Percentiles rank a stretch among this genome's conserved stretches.
Conservation (phyloP, 1,140 invertebrate species). For the Olivierus martensii region DNA sequence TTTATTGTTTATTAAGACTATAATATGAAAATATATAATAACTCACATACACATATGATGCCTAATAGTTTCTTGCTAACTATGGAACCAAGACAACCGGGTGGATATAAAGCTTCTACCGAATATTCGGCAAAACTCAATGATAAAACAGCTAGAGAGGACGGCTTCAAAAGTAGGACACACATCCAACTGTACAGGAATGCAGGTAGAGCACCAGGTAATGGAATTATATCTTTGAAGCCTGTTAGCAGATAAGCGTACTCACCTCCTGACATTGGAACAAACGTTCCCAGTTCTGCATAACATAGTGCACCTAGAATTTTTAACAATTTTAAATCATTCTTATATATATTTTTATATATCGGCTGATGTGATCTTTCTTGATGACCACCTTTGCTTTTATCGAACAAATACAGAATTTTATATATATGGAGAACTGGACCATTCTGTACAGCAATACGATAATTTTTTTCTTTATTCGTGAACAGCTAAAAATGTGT, state of each 20-base stretch:
- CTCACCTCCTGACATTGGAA: conserved; percentile 63
- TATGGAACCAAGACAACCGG: conserved; percentile 45
- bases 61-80: conserved; percentile 50
- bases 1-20: too few species aligned
- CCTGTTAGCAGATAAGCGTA: conserved; percentile 46
- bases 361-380: too few species aligned
- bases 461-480: too few species aligned
- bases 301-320: conserved; percentile 47
- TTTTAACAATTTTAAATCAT: not conserved
- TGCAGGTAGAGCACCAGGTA: conserved; percentile 53
- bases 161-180: conserved; percentile 62
- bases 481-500: too few species aligned
- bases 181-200: conserved; percentile 68
- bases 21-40: not conserved
- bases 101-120: conserved; percentile 57
- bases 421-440: too few species aligned
- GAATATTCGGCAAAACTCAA: conserved; percentile 64
- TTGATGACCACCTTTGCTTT: too few species aligned
- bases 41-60: conserved; percentile 30
- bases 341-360: too few species aligned
- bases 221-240: conserved; percentile 22
- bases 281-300: conserved; percentile 52
- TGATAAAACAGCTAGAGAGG: conserved; percentile 38
- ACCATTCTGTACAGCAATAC: too few species aligned
- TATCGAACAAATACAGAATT: too few species aligned